Evolutionary conservation across 2,113 vertebrate species (phyloP).

Genomic region (Pluvialis apricaria): DNA sequence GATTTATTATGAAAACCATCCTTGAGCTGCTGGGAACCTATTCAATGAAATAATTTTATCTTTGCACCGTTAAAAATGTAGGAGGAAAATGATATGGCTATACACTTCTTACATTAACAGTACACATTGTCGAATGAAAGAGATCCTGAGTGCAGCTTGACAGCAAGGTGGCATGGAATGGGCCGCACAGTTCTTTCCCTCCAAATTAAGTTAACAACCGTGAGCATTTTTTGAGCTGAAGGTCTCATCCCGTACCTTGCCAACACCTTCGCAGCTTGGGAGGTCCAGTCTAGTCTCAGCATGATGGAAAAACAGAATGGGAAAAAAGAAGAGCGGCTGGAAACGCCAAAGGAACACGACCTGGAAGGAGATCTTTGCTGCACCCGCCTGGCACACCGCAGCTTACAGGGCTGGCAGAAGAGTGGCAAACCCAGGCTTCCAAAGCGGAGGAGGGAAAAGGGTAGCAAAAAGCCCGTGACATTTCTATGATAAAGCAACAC

Average conservation of each 20-base stretch:
- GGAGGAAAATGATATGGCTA: neutral
- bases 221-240: neutral
- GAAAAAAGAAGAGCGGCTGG: neutral
- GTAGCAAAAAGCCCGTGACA: neutral
- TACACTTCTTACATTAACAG: neutral
- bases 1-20: neutral
- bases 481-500: neutral
- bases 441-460: neutral
- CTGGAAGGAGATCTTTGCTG: neutral
- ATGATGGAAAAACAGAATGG: neutral
- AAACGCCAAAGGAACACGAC: neutral
- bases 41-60: neutral
- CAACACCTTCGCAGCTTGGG: neutral
- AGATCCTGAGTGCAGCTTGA: neutral
- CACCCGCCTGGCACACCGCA: neutral
- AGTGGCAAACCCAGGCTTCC: neutral
- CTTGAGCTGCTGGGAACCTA: neutral
- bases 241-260: neutral
- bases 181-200: neutral
- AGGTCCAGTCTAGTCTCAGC: neutral
- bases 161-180: neutral
- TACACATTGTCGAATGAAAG: neutral
- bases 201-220: neutral
- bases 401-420: neutral
- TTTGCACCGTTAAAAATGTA: neutral